phyloP scores from a whole-genome alignment of 1,140 invertebrate species.

The Neotoxoptera formosana region DNA sequence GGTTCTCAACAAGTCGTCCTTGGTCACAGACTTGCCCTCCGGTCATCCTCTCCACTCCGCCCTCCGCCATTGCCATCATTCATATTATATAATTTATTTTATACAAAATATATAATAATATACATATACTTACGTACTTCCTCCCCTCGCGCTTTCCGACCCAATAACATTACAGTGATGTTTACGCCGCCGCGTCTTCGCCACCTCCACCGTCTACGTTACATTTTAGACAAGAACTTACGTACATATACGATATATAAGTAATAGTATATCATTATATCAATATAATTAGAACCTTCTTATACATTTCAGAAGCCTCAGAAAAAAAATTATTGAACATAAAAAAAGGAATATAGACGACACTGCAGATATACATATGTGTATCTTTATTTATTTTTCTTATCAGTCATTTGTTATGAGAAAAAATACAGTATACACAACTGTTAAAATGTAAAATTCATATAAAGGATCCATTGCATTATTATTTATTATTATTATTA shows the following conservation, averaged over 20 bases:
- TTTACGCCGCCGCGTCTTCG: not conserved
- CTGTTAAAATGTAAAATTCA: not conserved
- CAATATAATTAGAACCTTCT: not conserved
- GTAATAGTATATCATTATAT: not conserved
- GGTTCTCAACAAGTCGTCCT: constrained; percentile 55
- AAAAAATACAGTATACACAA: not conserved
- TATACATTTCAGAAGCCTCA: not conserved
- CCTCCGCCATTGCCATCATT: not conserved
- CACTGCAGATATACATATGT: no score
- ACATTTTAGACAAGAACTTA: not conserved
- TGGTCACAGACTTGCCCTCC: constrained; percentile 37
- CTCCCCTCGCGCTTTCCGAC: not conserved
- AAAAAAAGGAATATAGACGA: not conserved
- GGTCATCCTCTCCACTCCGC: constrained; percentile 9
- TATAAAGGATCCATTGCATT: not conserved
- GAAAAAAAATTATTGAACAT: not conserved
- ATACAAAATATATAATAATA: not conserved
- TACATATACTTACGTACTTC: not conserved
- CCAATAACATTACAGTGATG: not conserved
- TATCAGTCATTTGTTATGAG: not conserved
- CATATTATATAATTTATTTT: constrained; percentile 32
- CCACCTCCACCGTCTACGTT: not conserved
- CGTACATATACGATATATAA: not conserved
- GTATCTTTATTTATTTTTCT: not conserved
- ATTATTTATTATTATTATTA: not conserved